A percentile compares a stretch with the other conserved stretches of the same genome.
Conservation (phyloP, 2,113 vertebrate species). For the Hemibagrus wyckioides region DNA sequence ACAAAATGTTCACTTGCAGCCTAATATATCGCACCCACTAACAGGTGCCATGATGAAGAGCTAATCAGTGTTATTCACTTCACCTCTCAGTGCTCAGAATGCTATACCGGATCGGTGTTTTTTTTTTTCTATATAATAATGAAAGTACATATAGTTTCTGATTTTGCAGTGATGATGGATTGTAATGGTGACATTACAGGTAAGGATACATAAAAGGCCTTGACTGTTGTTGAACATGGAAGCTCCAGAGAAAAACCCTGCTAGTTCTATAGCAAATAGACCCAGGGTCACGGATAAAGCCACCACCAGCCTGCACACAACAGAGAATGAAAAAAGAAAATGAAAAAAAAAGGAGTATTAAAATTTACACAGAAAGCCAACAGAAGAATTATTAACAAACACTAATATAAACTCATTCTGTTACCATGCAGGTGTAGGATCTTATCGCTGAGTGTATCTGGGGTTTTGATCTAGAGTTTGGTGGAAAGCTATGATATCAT, state of each 20-base stretch:
- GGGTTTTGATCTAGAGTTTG: not conserved
- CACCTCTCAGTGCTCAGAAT: too few species aligned
- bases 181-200: not conserved
- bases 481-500: not conserved
- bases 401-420: not conserved
- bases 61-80: too few species aligned
- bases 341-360: not conserved
- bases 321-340: not conserved
- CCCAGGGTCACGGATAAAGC: conserved; percentile 81
- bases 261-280: conserved; percentile 82
- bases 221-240: conserved; percentile 89
- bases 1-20: too few species aligned
- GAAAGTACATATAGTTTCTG: not conserved
- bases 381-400: not conserved
- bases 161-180: not conserved
- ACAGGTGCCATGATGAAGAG: too few species aligned
- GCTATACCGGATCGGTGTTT: too few species aligned
- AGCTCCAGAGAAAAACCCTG: conserved; percentile 84
- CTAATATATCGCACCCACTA: too few species aligned
- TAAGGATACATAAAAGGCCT: conserved; percentile 90
- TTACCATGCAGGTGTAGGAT: too few species aligned
- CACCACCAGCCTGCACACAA: conserved; percentile 76
- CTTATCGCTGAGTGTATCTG: not conserved
- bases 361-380: not conserved
- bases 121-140: not conserved